Evolutionary conservation across 2,888 invertebrate species (phyloP), one percentile per base, ranked within the genome.

Genomic region (Acleris emargana): DNA sequence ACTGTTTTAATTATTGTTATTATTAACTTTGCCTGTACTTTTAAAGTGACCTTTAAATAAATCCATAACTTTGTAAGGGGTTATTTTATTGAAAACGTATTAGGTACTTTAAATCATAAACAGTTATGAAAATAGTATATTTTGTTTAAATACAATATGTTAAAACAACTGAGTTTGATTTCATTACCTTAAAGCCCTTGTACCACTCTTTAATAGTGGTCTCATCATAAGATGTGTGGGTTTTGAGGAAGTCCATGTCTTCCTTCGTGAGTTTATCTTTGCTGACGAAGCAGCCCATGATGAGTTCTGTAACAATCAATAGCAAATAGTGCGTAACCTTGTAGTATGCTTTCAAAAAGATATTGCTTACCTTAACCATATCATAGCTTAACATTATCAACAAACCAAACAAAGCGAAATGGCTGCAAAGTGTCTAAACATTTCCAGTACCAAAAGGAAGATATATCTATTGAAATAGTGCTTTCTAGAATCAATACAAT

Each of bases 191-290:
- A 89, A 99, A 99, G 73, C 99, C 99, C 94, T 99, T 99, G 93
- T 99, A 99, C 99, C 99, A 99, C 93, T 99, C 99, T 91, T 99
- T 99, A 91, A 99, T 99, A 82, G 99, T 99, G 77, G 97, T 97
- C 91, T 99, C 99, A 80, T 99, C 98, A 90, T 99, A 99, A 76
- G 98, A 96, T 69, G 99, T 99, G 93, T 99, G 98, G 73, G 97
- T 96, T 93, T 99, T 99, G 76, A 99, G 95, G 93, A 99, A 99
- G 85, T 99, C 98, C 96, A 99, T 97, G 87, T 99, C 99, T 92
- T 99, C 99, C 92, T 99, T 98, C 84, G 98, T 97, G 81, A 99
- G 94, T 89, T 98, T 98, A 93, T 97, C 97, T 94, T 98, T 98
- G 94, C 97, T 98, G 86, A 97, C 97, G 88, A 98, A 97, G 92